These are phyloP conservation scores for Circaetus cinerascens DNA, from an alignment of 2,113 vertebrate genomes.

Conservation along the genomic window DNA sequence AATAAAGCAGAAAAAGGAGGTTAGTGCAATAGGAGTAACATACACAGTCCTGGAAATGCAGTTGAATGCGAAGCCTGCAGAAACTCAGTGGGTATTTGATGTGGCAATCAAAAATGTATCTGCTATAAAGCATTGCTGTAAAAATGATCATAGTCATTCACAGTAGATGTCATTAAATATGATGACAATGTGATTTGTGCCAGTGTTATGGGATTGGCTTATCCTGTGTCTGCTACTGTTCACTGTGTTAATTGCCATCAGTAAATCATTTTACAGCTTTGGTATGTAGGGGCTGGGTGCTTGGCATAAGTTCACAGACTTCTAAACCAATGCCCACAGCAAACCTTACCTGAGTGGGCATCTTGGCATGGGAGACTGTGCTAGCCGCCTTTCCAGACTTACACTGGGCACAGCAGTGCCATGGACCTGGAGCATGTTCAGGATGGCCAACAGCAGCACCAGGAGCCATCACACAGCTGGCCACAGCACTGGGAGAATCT, in stretches of 20 bases:
- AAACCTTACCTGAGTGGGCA: neutral
- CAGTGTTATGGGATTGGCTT: neutral
- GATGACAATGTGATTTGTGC: neutral
- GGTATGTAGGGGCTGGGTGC: neutral
- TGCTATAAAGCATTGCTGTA: neutral
- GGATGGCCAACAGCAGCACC: neutral
- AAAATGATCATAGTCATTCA: neutral
- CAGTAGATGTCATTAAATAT: neutral
- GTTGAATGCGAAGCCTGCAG: neutral
- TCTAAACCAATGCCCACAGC: neutral
- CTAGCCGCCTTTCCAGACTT: neutral
- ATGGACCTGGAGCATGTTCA: accelerated
- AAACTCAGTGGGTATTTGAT: neutral
- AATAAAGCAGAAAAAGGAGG: neutral
- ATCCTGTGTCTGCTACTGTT: neutral
- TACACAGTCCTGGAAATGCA: neutral
- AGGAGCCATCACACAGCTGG: neutral
- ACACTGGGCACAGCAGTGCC: neutral
- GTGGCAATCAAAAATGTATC: neutral
- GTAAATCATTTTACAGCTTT: neutral
- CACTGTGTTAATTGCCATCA: neutral
- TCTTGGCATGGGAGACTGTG: neutral
- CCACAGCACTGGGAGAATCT: neutral
- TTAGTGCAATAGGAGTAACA: neutral
- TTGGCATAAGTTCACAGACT: neutral